Evolutionary conservation across 2,113 vertebrate genomes (phyloP), one percentile per base, ranked within the genome.

Genomic region (Hoplias malabaricus): DNA sequence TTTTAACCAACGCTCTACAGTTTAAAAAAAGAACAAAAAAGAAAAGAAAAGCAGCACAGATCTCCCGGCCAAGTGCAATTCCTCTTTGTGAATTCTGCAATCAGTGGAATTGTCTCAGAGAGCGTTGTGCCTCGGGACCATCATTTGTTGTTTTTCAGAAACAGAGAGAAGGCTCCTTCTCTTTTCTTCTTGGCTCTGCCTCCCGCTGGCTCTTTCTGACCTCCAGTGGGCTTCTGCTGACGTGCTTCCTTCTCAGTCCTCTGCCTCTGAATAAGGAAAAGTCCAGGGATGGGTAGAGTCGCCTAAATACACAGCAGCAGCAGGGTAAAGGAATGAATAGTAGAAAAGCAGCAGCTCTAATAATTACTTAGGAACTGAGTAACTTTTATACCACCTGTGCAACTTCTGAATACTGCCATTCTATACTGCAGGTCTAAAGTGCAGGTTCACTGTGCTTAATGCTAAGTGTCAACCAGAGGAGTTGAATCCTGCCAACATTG

Each of bases 91-190:
- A 79, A 80, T 68, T 69, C 71, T 7, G 76, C 73, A 76, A 80
- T 81, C 82, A 75, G 77, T 79, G 46, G 71, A 62, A 80, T 78
- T 84, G 79, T 81, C 75, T 84, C 59, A 43, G 33, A 72, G 56
- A 78, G 77, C 48, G 72, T 68, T 72, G n/a, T 42, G 80, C 82
- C 79, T 43, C 36, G 16, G 82, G 82, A 75, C 68, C 68, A 70
- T 76, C 79, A 79, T 81, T 81, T 84, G 76, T 84, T 81, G 79
- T 63, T 57, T 31, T 76, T 81, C 43, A 76, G 53, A 25, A 71
- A 34, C 25, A 78, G 33, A 71, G 48, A 68, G 53, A 68, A 23
- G n/a, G 43, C 62, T 19, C 65, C 74, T 73, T 77, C 23, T 77
- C 43, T 48, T 48, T 12, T 53, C 75, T 31, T 73, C 66, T 59